Percentiles rank a stretch among this genome's conserved stretches.
These are phyloP conservation scores for Saguinus imperator DNA, from an alignment of 2,113 vertebrate species.

Conservation along the genomic window DNA sequence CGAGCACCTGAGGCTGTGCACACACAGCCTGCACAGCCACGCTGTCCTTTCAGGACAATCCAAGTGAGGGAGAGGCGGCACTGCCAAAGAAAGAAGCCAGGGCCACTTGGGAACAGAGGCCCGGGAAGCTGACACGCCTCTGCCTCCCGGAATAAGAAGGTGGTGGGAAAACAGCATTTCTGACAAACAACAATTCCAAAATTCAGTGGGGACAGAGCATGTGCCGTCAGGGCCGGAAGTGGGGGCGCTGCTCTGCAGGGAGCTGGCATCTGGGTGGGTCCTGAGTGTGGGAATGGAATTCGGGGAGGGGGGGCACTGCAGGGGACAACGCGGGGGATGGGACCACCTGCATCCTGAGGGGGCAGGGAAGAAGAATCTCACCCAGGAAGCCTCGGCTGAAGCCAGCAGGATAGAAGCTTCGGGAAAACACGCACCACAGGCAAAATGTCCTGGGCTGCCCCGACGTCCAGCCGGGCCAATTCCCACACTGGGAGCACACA, in stretches of 20 bases:
- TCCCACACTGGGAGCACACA: background rate
- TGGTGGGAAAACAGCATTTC: background rate
- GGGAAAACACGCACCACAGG: background rate
- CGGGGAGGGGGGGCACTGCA: no score
- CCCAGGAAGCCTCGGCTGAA: background rate
- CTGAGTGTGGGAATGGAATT: background rate
- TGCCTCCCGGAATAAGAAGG: background rate
- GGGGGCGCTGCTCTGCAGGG: background rate
- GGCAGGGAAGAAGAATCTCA: background rate
- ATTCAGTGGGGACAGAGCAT: background rate
- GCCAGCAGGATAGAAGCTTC: background rate
- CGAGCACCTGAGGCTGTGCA: no score
- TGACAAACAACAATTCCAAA: background rate
- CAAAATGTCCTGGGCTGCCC: background rate
- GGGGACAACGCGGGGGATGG: no score
- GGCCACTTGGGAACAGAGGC: background rate
- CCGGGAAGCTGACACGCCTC: background rate
- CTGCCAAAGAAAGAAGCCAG: no score
- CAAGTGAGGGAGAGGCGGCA: background rate
- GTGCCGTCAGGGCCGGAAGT: background rate
- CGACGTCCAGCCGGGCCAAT: background rate
- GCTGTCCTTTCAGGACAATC: rapidly evolving
- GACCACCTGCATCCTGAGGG: background rate
- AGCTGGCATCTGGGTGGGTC: background rate
- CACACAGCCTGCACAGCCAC: no score